A percentile compares a stretch with the other conserved stretches of the same genome.
phyloP scores from a whole-genome alignment of 2,113 vertebrate genomes.

The Lamprotornis superbus region DNA sequence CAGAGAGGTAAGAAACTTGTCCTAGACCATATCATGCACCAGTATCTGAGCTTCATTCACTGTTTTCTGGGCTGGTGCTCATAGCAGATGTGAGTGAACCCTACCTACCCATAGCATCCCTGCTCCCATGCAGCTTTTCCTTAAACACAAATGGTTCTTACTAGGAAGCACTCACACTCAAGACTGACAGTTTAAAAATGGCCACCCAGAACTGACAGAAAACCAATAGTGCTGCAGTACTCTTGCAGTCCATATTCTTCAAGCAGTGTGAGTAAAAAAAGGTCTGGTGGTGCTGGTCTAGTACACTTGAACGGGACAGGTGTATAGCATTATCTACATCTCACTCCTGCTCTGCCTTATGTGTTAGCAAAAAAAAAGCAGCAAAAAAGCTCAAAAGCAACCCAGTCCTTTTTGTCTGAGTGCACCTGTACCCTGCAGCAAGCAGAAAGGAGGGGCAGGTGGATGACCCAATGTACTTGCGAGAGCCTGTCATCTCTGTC shows the following conservation, averaged over 20 bases:
- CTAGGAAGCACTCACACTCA: neutral
- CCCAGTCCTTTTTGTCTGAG: neutral
- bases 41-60: neutral
- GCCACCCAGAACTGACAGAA: neutral
- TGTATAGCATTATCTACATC: neutral
- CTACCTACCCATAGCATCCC: neutral
- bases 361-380: neutral
- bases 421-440: constrained; percentile 33
- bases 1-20: neutral
- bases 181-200: neutral
- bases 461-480: constrained; percentile 11
- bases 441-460: neutral
- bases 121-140: neutral
- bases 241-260: neutral
- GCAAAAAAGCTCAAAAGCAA: neutral
- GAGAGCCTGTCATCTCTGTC: constrained; percentile 58
- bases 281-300: neutral
- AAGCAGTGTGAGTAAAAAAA: neutral
- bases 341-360: neutral
- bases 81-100: neutral
- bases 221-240: neutral
- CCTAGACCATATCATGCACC: neutral
- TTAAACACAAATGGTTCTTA: neutral
- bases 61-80: neutral
- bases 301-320: neutral